phyloP scores from a whole-genome alignment of 37 sponge, comb jelly and placozoan genomes.

The Hexactinellida sp. region DNA sequence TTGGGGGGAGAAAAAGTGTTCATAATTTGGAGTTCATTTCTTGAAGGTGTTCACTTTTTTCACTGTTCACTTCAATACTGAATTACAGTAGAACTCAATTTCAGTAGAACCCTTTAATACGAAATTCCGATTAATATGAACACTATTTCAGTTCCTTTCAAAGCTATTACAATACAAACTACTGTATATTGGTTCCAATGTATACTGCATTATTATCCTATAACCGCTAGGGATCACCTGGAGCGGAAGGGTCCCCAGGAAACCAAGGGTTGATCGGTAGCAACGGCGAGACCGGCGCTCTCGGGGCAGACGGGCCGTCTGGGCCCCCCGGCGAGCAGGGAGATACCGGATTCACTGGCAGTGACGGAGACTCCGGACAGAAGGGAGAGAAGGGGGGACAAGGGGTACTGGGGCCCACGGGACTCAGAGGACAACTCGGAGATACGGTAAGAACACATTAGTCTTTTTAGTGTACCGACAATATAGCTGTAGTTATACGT shows the following conservation, averaged over 20 bases:
- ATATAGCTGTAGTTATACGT: background rate
- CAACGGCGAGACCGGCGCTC: background rate
- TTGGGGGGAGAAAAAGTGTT: no score
- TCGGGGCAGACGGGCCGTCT: background rate
- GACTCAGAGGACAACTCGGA: background rate
- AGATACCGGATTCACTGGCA: background rate
- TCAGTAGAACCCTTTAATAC: background rate
- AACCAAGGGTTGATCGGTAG: background rate
- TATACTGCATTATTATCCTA: no score
- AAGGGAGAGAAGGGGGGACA: background rate
- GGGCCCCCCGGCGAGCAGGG: background rate
- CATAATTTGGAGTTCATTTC: no score
- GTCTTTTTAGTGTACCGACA: background rate
- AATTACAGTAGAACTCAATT: no score
- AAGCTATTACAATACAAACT: no score
- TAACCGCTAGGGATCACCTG: background rate
- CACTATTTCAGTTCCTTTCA: no score
- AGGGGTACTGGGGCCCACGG: background rate
- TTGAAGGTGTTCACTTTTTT: no score
- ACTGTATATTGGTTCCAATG: no score
- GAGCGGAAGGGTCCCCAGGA: background rate
- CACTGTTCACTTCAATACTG: no score
- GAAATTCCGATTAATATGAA: background rate
- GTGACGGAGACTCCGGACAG: background rate
- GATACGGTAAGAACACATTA: background rate